Percentiles rank a stretch among this genome's conserved stretches.
These are phyloP conservation scores for Galagoides demidoff DNA, from an alignment of 2,797 vertebrate genomes.

Conservation along the genomic window DNA sequence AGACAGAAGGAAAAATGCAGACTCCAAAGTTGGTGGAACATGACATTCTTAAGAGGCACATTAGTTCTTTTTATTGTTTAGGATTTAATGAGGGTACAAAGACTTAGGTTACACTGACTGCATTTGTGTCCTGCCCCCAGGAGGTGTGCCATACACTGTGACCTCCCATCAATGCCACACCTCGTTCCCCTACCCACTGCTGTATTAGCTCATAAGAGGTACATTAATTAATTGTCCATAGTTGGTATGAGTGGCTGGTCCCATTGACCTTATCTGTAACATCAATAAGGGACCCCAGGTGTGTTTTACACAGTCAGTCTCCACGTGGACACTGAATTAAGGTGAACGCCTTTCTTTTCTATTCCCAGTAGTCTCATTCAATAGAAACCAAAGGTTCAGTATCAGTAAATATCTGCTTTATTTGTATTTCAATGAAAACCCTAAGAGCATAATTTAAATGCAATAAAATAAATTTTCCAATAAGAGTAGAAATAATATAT, in stretches of 20 bases:
- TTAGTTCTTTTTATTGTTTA: not conserved
- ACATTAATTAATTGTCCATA: not conserved
- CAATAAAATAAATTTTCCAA: slow-evolving; percentile 29
- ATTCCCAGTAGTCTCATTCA: not conserved
- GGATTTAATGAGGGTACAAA: no score
- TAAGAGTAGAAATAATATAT: not conserved
- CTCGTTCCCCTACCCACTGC: no score
- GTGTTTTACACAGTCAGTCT: not conserved
- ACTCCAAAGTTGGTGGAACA: not conserved
- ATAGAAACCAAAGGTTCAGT: slow-evolving; percentile 28
- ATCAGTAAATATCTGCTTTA: not conserved
- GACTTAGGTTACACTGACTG: no score
- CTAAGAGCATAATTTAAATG: not conserved
- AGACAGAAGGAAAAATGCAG: not conserved
- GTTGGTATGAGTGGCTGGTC: not conserved
- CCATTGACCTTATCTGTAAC: not conserved
- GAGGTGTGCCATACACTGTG: no score
- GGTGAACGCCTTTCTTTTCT: not conserved
- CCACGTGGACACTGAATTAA: not conserved
- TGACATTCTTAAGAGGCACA: not conserved
- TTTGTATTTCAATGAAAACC: slow-evolving; percentile 39
- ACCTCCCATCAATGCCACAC: no score
- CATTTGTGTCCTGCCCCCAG: no score
- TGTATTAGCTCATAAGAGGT: not conserved
- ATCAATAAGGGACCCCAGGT: not conserved